Evolutionary conservation across 2,113 vertebrate genomes (phyloP), one percentile per base, ranked within the genome.

Genomic region (Mesitornis unicolor): DNA sequence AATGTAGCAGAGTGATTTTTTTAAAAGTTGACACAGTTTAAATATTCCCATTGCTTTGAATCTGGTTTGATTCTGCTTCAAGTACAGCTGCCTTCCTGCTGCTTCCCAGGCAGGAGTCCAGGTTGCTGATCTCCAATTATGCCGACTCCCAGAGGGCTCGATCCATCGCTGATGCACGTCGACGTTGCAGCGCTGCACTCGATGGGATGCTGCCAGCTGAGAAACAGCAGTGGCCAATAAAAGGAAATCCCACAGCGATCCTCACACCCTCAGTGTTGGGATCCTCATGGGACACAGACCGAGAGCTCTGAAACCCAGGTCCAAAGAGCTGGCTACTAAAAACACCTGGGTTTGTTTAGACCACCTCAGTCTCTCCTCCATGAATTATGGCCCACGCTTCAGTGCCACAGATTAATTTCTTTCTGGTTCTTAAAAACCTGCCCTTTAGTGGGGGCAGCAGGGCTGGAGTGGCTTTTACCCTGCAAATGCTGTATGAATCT

Each of bases 71-170:
- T 95, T 92, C 93, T 75, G 64, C 56, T 65, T 92, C 76, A 67
- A 71, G 68, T 38, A 63, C 56, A 75, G 76, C 40, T 0, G 0
- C 48, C 88, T 94, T 45, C 71, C 85, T 85, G 85, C 93, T 85
- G 85, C 61, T 95, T 92, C 87, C 80, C 38, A 91, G 89, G 91
- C 87, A 95, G 80, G 89, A 90, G 83, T 90, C 86, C 89, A 95
- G 86, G 83, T 36, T 91, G 50, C 83, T 75, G 73, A 90, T 93
- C 76, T 81, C 87, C 84, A 90, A 71, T 87, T 89, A 90, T 31
- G 64, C 81, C 0, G 0, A 31, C 64, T 92, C 91, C 76, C 93
- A 81, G 83, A 84, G 76, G 89, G 76, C 86, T 95, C 3, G 13
- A 84, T 93, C 96, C 51, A 0, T 59, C 35, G 19, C 75, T 26